A percentile compares a stretch with the other conserved stretches of the same genome.
Conservation (phyloP, 2,797 vertebrate species). For the Leuciscus waleckii region DNA sequence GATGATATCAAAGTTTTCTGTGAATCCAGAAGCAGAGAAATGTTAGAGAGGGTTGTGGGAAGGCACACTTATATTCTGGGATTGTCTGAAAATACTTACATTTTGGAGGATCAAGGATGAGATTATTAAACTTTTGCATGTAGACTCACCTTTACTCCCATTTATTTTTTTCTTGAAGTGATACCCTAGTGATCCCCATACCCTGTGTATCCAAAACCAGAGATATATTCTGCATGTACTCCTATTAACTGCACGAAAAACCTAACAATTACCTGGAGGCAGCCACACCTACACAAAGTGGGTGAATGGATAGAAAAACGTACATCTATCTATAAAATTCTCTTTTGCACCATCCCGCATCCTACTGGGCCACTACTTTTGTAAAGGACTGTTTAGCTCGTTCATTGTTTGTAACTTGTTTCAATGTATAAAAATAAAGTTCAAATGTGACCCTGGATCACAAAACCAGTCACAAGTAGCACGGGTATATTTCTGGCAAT, state of each 20-base stretch:
- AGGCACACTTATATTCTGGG: not conserved
- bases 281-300: not conserved
- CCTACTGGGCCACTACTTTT: too few species aligned
- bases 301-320: not conserved
- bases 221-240: too few species aligned
- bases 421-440: too few species aligned
- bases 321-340: not conserved
- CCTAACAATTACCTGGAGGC: not conserved
- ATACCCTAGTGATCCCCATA: not conserved
- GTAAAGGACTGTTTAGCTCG: too few species aligned
- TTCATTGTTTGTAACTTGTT: too few species aligned
- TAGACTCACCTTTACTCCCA: not conserved
- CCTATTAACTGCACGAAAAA: not conserved
- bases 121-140: not conserved
- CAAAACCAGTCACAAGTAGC: too few species aligned
- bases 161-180: not conserved
- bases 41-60: not conserved
- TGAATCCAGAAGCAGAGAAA: not conserved
- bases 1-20: not conserved
- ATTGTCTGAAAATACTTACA: not conserved
- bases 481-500: too few species aligned
- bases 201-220: not conserved
- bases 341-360: too few species aligned
- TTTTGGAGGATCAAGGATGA: not conserved
- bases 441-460: too few species aligned